Evolutionary conservation across 1,140 invertebrate genomes (phyloP), one percentile per base, ranked within the genome.

Genomic region (Sycophaga agraensis): DNA sequence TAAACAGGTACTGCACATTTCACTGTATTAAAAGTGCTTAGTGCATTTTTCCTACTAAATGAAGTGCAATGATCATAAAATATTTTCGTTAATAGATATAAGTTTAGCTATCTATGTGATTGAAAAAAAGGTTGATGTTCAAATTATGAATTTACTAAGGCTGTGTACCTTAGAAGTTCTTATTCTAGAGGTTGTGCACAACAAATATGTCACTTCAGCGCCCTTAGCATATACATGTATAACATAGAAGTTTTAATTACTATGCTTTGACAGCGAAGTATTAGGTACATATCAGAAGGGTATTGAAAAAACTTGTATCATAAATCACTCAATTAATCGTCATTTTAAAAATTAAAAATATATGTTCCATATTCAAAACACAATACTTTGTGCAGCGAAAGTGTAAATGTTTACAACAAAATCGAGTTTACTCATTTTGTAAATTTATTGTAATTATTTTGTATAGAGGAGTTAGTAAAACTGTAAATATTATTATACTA

Each of bases 241-340:
- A n/a, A n/a, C n/a, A n/a, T n/a, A 61, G 40, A 54, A 46, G 28
- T 58, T 53, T 26, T 11, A 58, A 50, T 11, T 63, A 51, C 69
- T 66, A 59, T 64, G 62, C 63, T 67, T 72, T 65, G 59, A 68
- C 53, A 55, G 66, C 63, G n/a, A 65, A 71, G 68, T 56, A 69
- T 70, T 72, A 71, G 73, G 65, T 59, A 74, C 67, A 73, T 73
- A 69, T 73, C 71, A 71, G 48, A 63, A 45, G 51, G 35, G 28
- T 59, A 40, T 48, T 37, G 39, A 56, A 56, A 55, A 62, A 49
- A 34, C 39, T 63, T 63, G 53, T 63, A 63, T 57, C 22, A 63
- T 65, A 67, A 68, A 60, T 66, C 43, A 48, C 50, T 65, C 14
- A 19, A 50, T 59, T 17, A 19, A 26, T 60, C 42, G 21, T 53